Conservation (phyloP, 1,140 invertebrate genomes). For the Macrostomum lignano region DNA sequence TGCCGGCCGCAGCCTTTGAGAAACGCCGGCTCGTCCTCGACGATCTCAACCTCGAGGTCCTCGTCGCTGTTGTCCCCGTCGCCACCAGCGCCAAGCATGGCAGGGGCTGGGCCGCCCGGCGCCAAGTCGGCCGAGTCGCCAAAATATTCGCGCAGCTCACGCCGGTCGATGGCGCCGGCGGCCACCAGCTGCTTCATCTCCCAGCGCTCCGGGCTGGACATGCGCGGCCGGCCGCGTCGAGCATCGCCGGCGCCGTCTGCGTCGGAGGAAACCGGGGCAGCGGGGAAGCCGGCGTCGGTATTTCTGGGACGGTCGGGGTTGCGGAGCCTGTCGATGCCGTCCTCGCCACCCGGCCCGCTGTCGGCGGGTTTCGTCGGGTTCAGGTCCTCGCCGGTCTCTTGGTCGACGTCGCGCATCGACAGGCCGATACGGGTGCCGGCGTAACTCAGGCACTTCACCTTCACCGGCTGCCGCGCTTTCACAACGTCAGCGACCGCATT, state of each 20-base stretch:
- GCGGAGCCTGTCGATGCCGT: too few species aligned
- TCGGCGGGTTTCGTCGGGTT: too few species aligned
- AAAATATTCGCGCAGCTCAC: constrained; percentile 31
- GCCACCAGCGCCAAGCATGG: constrained; percentile 26
- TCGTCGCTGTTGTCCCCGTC: constrained; percentile 39
- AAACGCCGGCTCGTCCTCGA: constrained; percentile 91
- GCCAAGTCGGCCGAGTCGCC: constrained; percentile 29
- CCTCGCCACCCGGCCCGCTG: too few species aligned
- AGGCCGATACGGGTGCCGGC: constrained; percentile 74
- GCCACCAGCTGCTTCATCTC: constrained; percentile 47
- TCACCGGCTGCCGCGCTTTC: constrained; percentile 42
- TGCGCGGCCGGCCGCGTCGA: constrained; percentile 32
- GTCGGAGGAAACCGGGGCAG: too few species aligned
- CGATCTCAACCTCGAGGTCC: constrained; percentile 91
- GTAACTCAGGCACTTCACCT: constrained; percentile 44
- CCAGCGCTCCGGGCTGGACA: constrained; percentile 71
- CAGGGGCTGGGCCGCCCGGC: too few species aligned
- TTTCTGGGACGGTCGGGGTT: neutral
- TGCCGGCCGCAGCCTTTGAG: constrained; percentile 37
- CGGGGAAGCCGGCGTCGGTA: too few species aligned
- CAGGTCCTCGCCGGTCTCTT: constrained; percentile 66
- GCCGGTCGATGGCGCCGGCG: constrained; percentile 34
- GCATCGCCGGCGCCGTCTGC: too few species aligned
- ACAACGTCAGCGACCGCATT: constrained; percentile 79
- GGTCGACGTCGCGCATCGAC: constrained; percentile 93